Base-by-base conservation (phyloP, 2,113 vertebrate species). In the Notechis scutatus region DNA sequence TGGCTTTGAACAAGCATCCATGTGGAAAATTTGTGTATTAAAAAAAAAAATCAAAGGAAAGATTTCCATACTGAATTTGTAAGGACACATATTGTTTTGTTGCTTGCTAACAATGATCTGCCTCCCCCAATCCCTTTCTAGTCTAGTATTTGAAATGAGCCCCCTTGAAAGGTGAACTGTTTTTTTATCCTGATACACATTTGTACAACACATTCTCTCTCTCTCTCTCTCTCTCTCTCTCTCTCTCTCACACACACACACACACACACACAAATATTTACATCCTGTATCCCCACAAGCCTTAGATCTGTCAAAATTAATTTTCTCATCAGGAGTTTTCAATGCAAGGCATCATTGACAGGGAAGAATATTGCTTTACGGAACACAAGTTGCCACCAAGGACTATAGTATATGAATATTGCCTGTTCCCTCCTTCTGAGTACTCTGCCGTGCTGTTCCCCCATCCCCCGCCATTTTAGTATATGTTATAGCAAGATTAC, bases 51-150 rank as follows among this genome's bases (percentile, higher is more conserved):
- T 21, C 61, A 87, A 88, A 92, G 87, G 64, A 88, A 74, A 0
- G 6, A 0, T 64, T 42, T 20, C 90, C 26, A 94, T 93, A 0
- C 93, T 94, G 94, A 57, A 91, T 87, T 94, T 91, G 88, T 88
- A 85, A 85, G 90, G 6, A 56, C 88, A 90, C n/a, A n/a, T 26
- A 91, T 89, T 81, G 93, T 91, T 95, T 93, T 34, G 94, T 94
- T 55, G 93, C 64, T 26, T 45, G 47, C 42, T 29, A 92, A 61
- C 93, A 15, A 95, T 95, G 47, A 87, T 5, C 12, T 69, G 91
- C 23, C 81, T 74, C 81, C 90, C n/a, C 1, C 6, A 11, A 92
- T 64, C 59, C 42, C 89, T 81, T 89, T 87, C 93, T 93, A 11
- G 9, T 85, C 93, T 91, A 34, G 86, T 89, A 0, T 87, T 93